Evolutionary conservation across 2,888 invertebrate species (phyloP).

Genomic region (Nasonovia ribisnigri): DNA sequence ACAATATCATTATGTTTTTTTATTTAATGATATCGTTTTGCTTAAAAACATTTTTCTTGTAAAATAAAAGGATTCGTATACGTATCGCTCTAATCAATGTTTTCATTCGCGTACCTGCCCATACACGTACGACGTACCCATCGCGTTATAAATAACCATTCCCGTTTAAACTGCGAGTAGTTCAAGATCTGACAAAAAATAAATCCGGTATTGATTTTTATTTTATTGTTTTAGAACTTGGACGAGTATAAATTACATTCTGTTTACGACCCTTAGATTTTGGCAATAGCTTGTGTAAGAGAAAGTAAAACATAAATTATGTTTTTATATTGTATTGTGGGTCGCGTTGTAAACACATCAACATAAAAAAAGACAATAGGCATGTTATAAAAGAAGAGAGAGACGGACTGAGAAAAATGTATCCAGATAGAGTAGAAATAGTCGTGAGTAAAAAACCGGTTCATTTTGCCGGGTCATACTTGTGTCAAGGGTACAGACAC

Average conservation of each 20-base stretch:
- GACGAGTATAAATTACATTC: background rate
- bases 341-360: conserved; percentile 14
- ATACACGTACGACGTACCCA: background rate
- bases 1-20: background rate
- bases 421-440: conserved; percentile 34
- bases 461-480: conserved; percentile 59
- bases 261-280: conserved; percentile 43
- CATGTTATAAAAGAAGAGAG: conserved; percentile 26
- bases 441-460: conserved; percentile 59
- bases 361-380: conserved; percentile 55
- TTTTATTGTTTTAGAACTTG: background rate
- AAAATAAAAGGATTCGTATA: background rate
- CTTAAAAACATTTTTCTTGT: conserved; percentile 15
- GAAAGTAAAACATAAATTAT: conserved; percentile 54
- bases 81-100: background rate
- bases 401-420: conserved; percentile 25
- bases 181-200: background rate
- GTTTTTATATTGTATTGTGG: conserved; percentile 39
- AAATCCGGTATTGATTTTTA: background rate
- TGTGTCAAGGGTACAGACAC: conserved; percentile 61
- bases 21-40: background rate
- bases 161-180: background rate
- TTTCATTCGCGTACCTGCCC: background rate
- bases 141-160: background rate
- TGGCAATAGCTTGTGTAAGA: conserved; percentile 22